A percentile compares a stretch with the other conserved stretches of the same genome.
Evolutionary conservation across 2,797 vertebrate genomes (phyloP).

Genomic region (Vipera ursinii): DNA sequence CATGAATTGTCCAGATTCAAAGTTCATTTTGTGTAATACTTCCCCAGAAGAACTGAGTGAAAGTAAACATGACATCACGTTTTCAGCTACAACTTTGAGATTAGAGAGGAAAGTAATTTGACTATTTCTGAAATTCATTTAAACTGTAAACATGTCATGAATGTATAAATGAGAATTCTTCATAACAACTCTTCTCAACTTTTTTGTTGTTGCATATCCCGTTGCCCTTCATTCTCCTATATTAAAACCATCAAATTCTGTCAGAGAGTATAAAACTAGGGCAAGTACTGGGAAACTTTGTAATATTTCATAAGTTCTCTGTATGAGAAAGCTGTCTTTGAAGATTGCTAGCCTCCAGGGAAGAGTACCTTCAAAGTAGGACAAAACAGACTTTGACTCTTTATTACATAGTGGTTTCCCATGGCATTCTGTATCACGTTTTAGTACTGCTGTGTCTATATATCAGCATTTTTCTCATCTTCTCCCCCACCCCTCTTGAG

Average conservation of each 20-base stretch:
- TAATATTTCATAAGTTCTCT: conserved; percentile 45
- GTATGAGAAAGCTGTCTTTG: conserved; percentile 10
- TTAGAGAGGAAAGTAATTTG: not conserved
- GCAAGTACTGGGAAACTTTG: conserved; percentile 38
- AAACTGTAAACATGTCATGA: not conserved
- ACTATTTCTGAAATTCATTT: not conserved
- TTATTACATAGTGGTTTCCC: not conserved
- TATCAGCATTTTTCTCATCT: not conserved
- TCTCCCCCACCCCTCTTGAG: not conserved
- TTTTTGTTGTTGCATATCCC: conserved; percentile 24
- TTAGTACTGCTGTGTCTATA: not conserved
- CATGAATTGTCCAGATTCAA: not conserved
- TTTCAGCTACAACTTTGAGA: not conserved
- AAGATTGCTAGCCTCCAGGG: conserved; percentile 26
- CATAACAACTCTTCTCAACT: not conserved
- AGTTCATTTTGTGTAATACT: not conserved
- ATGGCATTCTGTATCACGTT: not conserved
- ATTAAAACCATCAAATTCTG: conserved; percentile 39
- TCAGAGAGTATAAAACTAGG: conserved; percentile 56
- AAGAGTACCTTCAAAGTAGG: conserved; percentile 47
- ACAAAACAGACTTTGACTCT: not conserved
- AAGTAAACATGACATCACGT: not conserved
- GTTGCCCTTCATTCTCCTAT: not conserved
- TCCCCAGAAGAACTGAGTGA: not conserved
- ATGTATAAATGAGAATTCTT: not conserved